A percentile compares a stretch with the other conserved stretches of the same genome.
phyloP scores from a whole-genome alignment of 2,797 vertebrate species.

The Lycodopsis pacificus region DNA sequence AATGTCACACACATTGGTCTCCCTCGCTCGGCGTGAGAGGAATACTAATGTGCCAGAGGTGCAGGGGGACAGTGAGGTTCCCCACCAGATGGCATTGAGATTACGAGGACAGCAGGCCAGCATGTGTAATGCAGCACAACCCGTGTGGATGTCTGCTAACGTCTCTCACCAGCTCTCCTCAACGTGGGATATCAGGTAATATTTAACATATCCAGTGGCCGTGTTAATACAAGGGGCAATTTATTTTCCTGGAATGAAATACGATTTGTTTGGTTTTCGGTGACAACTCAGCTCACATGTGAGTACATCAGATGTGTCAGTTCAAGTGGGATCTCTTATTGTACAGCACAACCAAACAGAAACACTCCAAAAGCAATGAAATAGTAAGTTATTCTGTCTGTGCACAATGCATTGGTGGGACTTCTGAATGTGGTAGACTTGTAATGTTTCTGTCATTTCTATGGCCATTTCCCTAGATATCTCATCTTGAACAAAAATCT shows the following conservation, averaged over 20 bases:
- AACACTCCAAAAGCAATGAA: background rate
- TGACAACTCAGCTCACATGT: conserved; percentile 19
- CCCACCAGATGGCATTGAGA: conserved; percentile 71
- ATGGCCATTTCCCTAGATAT: conserved; percentile 9
- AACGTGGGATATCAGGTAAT: conserved; percentile 55
- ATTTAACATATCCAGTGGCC: conserved; percentile 51
- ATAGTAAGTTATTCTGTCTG: background rate
- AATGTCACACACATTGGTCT: conserved; percentile 49
- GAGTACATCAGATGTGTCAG: conserved; percentile 4
- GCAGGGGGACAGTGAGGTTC: conserved; percentile 63
- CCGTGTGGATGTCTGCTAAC: conserved; percentile 64
- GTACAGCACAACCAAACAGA: background rate
- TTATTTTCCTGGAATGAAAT: conserved; percentile 38
- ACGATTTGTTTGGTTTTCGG: conserved; percentile 31
- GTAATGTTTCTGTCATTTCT: background rate
- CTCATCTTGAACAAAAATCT: conserved; percentile 8
- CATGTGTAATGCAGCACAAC: conserved; percentile 67
- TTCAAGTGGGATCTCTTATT: conserved; percentile 14
- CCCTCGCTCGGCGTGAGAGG: conserved; percentile 50
- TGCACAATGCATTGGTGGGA: background rate
- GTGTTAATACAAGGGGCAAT: conserved; percentile 22
- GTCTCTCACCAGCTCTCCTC: conserved; percentile 57
- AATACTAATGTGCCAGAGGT: conserved; percentile 65
- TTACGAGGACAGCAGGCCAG: conserved; percentile 73
- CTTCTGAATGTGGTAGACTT: background rate